These are phyloP conservation scores for Onychomys torridus DNA, from an alignment of 2,797 vertebrate genomes.

Conservation along the genomic window DNA sequence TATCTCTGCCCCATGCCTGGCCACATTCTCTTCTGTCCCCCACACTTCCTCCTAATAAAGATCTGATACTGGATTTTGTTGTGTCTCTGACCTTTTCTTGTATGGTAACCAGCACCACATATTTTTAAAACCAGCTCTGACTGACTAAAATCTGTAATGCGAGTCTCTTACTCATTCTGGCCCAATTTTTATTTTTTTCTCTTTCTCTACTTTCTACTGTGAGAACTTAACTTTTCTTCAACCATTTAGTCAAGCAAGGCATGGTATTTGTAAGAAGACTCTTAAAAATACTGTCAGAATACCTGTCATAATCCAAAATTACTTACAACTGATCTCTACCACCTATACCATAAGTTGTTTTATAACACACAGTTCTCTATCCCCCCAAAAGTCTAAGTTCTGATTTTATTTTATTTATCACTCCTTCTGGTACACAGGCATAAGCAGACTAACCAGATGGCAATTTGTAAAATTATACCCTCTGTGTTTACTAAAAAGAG, in stretches of 20 bases:
- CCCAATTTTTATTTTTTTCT: neutral
- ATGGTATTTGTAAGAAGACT: neutral
- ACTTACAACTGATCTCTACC: neutral
- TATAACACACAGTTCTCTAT: neutral
- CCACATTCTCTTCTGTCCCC: no score
- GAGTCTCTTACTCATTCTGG: neutral
- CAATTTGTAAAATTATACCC: slow-evolving; percentile 16
- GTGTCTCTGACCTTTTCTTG: no score
- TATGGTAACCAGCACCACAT: no score
- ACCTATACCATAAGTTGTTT: neutral
- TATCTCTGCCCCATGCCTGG: no score
- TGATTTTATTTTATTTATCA: slow-evolving; percentile 46
- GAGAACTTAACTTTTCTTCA: neutral
- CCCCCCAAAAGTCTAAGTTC: slow-evolving; percentile 12
- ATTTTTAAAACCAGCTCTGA: neutral
- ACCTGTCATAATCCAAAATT: neutral
- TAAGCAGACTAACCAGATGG: neutral
- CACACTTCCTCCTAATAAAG: no score
- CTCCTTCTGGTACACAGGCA: neutral
- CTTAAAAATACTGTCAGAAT: slow-evolving; percentile 15
- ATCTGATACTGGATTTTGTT: no score
- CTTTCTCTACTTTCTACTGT: slow-evolving; percentile 9
- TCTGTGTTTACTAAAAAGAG: slow-evolving; percentile 8
- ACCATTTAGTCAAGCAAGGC: neutral
- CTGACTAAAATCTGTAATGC: neutral